Base-by-base conservation (phyloP, 1,140 invertebrate species). In the Oryzaephilus surinamensis region DNA sequence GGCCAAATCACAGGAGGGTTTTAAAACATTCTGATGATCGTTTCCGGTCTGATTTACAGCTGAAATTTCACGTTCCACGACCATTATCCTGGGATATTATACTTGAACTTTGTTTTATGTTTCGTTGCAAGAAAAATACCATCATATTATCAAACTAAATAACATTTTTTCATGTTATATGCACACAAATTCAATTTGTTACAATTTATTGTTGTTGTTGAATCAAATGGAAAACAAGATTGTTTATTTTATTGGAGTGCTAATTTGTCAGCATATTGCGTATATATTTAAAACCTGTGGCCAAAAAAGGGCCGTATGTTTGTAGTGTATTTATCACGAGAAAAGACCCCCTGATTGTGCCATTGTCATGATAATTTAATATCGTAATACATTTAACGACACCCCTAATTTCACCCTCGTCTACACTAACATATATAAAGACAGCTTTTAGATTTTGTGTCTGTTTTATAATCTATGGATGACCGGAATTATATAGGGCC, bases 291-390 rank as follows among this genome's bases (percentile, higher is more conserved):
- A 57, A 58, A 51, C 48, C 57, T 61, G 58, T 60, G 58, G 58
- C 57, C 58, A 57, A 50, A n/a, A n/a, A 50, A 56, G 57, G 55
- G 56, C 52, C 57, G 58, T 57, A 55, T 61, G 58, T 61, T 61
- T 61, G 57, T 51, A 50, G 48, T 56, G 52, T 60, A 61, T 61
- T 61, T 61, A 61, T 61, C 58, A 57, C 54, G 46, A 29, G 42
- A 42, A 50, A n/a, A n/a, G n/a, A n/a, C n/a, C 57, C 54, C 54
- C 45, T 54, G 54, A 58, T 58, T 60, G 55, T 52, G 43, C 57
- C 52, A 58, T 61, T 61, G 59, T 61, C 59, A 61, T 61, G 59
- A 61, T 61, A 61, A 61, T 61, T 61, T 61, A 61, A 61, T 61
- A 61, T 61, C 59, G 49, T 61, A 61, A 61, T 61, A 61, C 58